Base-by-base conservation (phyloP, 2,113 vertebrate genomes). In the Strix uralensis region DNA sequence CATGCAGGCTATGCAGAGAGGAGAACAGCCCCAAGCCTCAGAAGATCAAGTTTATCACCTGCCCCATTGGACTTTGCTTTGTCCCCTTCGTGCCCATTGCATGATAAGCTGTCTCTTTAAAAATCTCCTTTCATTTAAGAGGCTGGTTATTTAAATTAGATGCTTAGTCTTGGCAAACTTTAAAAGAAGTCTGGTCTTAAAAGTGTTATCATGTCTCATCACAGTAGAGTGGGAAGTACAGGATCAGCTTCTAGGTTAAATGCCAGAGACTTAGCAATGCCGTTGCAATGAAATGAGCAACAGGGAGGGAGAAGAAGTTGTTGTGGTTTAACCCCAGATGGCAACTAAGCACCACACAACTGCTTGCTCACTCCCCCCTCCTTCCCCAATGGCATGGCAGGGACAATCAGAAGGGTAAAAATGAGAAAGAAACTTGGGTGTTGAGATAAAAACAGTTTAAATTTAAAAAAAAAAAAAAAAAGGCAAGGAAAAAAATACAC, bases 111-210 rank as follows among this genome's bases (percentile, higher is more conserved):
- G 15, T 57, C 18, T 95, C 49, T 86, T 78, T 57, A 36, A 85
- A 92, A 61, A 47, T 13, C 40, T 81, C 47, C 23, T 78, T 81
- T 81, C 27, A 36, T 46, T 79, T 57, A 36, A 6, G 2, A 66
- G 42, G 4, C 62, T 93, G 46, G 29, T 52, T 95, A 90, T 94
- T 96, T 93, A 94, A 93, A 96, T 93, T 52, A 87, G 25, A 4
- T 82, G 29, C 58, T 88, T 80, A 65, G 79, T 32, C 87, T 92
- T 95, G 81, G 88, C 81, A 66, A 65, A 86, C 29, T 62, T 83
- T 91, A 79, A 84, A 93, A 96, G 84, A 85, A 95, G 75, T 70
- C 49, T 81, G 52, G 26, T 26, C 57, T 94, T 92, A 15, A 20
- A 89, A 91, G 57, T 21, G 6, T 95, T 95, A 63, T 40, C 61